Evolutionary conservation across 2,888 invertebrate species (phyloP), one percentile per base, ranked within the genome.

Genomic region (Palloptera scutellata): DNA sequence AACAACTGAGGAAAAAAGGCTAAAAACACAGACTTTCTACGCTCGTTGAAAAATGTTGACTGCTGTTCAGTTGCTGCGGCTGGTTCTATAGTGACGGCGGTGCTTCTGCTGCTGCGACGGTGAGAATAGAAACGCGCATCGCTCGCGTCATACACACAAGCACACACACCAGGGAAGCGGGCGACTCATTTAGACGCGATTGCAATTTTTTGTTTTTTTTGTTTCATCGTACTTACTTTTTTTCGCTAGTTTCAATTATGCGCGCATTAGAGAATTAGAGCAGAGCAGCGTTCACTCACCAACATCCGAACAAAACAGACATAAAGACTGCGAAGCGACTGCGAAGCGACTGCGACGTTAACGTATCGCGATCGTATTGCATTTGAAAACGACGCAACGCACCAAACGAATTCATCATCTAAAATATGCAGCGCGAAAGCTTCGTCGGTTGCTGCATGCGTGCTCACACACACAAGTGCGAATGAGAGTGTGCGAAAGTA

Each of bases 1-100:
- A 30, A 6, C 30, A 30, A 30, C 30, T 30, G 30, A 30, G 30
- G 15, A 48, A 15, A 48, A 13, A 48, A 48, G 51, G 15, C 51
- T 17, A 53, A 43, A 40, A 70, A 77, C 77, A 8, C 45, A 55
- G 43, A 77, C 78, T 78, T 77, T 76, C 78, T 76, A 76, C 78
- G 78, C 70, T 77, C 75, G 75, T 74, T 77, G 78, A 78, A 74
- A 78, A 78, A 78, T 78, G 78, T 73, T 79, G 76, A 78, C 79
- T 79, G 75, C n/a, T 11, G 17, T 48, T 2, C 19, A n/a, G 53
- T 8, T 53, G 19, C 45, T 8, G 30, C 41, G 17, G 3, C 20
- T 8, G 52, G 45, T 52, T 52, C 43, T 52, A n/a, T 52, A n/a
- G 52, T 79, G 76, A 78, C 79, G 78, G 75, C n/a, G 1, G 17